These are phyloP conservation scores for Drosophila bifasciata DNA, from an alignment of 1,140 invertebrate species.

Conservation along the genomic window DNA sequence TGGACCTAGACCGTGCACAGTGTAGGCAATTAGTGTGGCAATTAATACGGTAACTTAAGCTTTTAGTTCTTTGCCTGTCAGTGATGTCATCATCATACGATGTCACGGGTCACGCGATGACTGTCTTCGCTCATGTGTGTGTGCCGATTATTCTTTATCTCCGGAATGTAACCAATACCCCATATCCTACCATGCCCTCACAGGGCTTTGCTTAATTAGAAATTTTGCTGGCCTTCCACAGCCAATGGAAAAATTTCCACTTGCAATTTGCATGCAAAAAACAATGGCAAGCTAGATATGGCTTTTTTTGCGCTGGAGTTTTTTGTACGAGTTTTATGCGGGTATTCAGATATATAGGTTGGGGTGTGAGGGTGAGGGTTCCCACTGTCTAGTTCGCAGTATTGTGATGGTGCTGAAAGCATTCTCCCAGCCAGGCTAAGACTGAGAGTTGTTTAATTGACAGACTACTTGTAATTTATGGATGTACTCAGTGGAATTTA, in stretches of 20 bases:
- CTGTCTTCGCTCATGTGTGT: constrained; percentile 9
- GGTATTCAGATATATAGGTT: constrained; percentile 16
- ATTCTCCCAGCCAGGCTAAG: constrained; percentile 18
- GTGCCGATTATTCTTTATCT: constrained; percentile 34
- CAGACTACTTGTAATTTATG: constrained; percentile 11
- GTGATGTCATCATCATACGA: constrained; percentile 61
- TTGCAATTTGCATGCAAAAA: constrained; percentile 57
- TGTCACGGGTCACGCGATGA: constrained; percentile 45
- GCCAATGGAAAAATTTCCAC: constrained; percentile 41
- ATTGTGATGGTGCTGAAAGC: constrained; percentile 28
- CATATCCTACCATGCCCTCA: too few relatives aligned
- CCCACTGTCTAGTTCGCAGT: constrained; percentile 62
- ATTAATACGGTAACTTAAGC: constrained; percentile 62
- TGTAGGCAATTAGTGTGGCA: constrained; percentile 62
- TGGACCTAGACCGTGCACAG: neutral
- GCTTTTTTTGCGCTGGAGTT: constrained; percentile 11
- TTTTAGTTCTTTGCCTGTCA: constrained; percentile 4
- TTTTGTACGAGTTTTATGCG: constrained; percentile 1
- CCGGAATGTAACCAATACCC: constrained; percentile 31
- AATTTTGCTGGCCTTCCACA: constrained; percentile 12
- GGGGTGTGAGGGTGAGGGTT: constrained; percentile 5
- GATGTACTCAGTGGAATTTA: constrained; percentile 20
- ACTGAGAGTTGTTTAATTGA: constrained; percentile 5
- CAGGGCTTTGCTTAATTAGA: constrained; percentile 25
- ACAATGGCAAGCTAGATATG: constrained; percentile 45